These are phyloP conservation scores for Solen grandis DNA, from an alignment of 1,140 invertebrate species.

Conservation along the genomic window DNA sequence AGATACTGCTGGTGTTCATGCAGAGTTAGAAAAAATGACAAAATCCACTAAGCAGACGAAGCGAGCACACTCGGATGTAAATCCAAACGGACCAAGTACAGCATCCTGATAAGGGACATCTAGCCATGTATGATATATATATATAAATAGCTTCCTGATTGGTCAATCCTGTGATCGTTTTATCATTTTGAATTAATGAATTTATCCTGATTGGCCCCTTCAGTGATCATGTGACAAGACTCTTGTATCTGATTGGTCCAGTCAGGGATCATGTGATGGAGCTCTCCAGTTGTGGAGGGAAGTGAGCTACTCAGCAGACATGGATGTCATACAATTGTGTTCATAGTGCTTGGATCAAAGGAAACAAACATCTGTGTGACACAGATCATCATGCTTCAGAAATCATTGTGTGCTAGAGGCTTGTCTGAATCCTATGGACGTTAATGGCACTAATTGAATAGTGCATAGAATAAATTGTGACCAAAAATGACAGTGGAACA, in stretches of 20 bases:
- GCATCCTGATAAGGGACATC: slow-evolving; percentile 66
- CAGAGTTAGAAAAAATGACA: slow-evolving; percentile 94
- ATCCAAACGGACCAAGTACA: slow-evolving; percentile 66
- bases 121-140: slow-evolving; percentile 25
- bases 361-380: neutral
- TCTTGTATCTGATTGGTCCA: slow-evolving; percentile 44
- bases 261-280: neutral
- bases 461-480: too few species aligned
- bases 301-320: neutral
- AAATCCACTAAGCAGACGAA: slow-evolving; percentile 83
- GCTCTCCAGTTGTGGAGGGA: neutral
- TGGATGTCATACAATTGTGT: neutral
- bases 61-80: slow-evolving; percentile 54
- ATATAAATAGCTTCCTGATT: slow-evolving; percentile 48
- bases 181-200: neutral
- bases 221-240: slow-evolving; percentile 53
- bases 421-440: neutral
- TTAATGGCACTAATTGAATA: neutral
- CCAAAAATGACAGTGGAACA: too few species aligned
- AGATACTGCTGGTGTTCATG: slow-evolving; percentile 83
- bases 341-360: neutral
- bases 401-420: neutral
- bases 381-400: slow-evolving; percentile 9
- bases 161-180: slow-evolving; percentile 57
- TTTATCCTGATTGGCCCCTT: slow-evolving; percentile 34